Base-by-base conservation (phyloP, 2,797 vertebrate species). In the Eulemur rubriventer region DNA sequence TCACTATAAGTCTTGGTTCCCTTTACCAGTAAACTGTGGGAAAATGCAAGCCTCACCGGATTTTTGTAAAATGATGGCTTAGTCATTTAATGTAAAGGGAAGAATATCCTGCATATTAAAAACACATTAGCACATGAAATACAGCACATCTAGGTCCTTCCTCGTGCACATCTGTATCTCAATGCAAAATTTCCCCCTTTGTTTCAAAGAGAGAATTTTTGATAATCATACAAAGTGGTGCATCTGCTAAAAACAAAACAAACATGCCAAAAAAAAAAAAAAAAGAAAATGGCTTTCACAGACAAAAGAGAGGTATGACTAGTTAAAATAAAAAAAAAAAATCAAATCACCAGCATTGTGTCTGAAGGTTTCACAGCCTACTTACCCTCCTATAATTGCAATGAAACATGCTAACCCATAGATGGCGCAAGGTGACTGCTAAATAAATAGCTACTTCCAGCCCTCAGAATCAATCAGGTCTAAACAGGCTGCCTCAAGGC, bases 351-450 rank as follows among this genome's bases (percentile, higher is more conserved):
- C 26, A 5, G 12, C 18, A 2, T 30, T n/a, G 52, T 2, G 10
- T 81, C 14, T 28, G 48, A 63, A 46, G 26, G 9, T 14, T 16
- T 30, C 67, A 8, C 57, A 12, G 38, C 50, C 28, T 28, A 22
- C n/a, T 11, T 28, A 22, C n/a, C 9, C 11, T 61, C 63, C 82
- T 67, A 8, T 69, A 70, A 43, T 38, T 94, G 96, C 95, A 97
- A n/a, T 94, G 88, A 91, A 84, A 72, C 59, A 33, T 2, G 70
- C 0, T 46, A 11, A 79, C 91, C 96, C 43, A 87, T 76, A 98
- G 98, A 94, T 98, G 98, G 98, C 85, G 65, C 72, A 41, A 46
- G n/a, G 11, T 33, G 92, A 95, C 96, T 92, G 73, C 55, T n/a
- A 48, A 96, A 97, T 94, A 84, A 83, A 92, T 18, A 61, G 20